Base-by-base conservation (phyloP, 1,140 invertebrate species). In the Colletes gigas region DNA sequence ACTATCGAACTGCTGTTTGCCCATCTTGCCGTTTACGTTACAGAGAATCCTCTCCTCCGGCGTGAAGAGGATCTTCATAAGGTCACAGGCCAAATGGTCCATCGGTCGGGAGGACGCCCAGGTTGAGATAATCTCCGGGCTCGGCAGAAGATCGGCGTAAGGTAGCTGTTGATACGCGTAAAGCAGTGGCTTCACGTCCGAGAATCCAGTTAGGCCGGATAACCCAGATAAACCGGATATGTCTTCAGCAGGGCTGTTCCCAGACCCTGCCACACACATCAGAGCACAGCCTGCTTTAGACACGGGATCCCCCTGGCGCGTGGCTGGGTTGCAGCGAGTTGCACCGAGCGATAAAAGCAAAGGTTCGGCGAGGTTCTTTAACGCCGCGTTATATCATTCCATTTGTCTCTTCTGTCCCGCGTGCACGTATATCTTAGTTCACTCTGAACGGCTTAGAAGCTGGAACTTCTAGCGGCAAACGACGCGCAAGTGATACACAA, bases 11-110 rank as follows among this genome's bases (percentile, higher is more conserved):
- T 94, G 93, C 57, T 92, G 92, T 71, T 94, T 94, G 41, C 94
- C 94, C 93, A 94, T 94, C 90, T 94, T 94, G 19, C 94, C 93
- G 74, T 94, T 94, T 9, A 94, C 94, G 79, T 94, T 94, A 81
- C 94, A 94, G 7, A 94, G 77, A 74, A 94, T 92, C 83, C 94
- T 90, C 85, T 94, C 94, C 81, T 94, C 93, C 4, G 92, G 91
- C 17, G 93, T 93, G 60, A 94, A 94, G 9, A 94, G 83, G 19
- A 94, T 93, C 84, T 94, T 94, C 94, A 94, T 94, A 30, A 94
- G 89, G 83, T 94, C 93, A 83, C 93, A 94, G 55, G 93, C 93
- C 41, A 94, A 89, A 87, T 94, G 93, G 84, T 94, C 94, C 88
- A 93, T 91, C n/a, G 93, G 93, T 63, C 94, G 91, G 9, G 92